Evolutionary conservation across 2,113 vertebrate genomes (phyloP).

Genomic region (Sus scrofa): T2T-Sscrofa CM000819.6:127241001-127241500

Average conservation of each 20-base stretch:
- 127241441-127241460: background rate
- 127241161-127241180: background rate
- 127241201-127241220: background rate
- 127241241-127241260: background rate
- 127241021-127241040: background rate
- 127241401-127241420: background rate
- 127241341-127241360: background rate
- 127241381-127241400: background rate
- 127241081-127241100: background rate
- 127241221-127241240: background rate
- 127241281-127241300: background rate
- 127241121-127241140: background rate
- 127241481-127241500: background rate
- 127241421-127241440: background rate
- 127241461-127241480: background rate
- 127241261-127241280: background rate
- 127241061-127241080: background rate
- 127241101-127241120: background rate
- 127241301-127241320: background rate
- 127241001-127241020: background rate
- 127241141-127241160: background rate
- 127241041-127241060: background rate
- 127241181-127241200: accelerated
- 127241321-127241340: background rate
- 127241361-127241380: accelerated